Evolutionary conservation across 2,113 vertebrate species (phyloP).

Genomic region (Pan paniscus): DNA sequence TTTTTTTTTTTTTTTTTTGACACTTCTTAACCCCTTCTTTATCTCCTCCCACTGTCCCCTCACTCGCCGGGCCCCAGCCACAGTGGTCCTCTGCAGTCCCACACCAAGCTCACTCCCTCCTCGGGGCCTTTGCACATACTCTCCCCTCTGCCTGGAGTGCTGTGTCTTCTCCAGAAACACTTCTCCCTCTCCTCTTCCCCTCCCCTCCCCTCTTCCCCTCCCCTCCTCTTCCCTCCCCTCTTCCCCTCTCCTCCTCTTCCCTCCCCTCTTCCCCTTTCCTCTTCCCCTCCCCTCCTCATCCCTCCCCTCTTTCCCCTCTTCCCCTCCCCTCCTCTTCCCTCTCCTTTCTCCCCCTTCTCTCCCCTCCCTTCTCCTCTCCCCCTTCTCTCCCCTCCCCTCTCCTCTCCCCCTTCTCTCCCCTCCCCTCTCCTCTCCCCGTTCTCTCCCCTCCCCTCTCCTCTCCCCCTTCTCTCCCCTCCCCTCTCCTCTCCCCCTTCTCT

Average conservation of each 20-base stretch:
- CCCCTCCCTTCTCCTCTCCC: too few relatives aligned
- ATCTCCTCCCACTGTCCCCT: rapidly evolving
- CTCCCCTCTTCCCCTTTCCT: too few relatives aligned
- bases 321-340: too few relatives aligned
- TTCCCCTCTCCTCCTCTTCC: too few relatives aligned
- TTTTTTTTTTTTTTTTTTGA: too few relatives aligned
- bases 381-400: rapidly evolving
- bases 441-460: rapidly evolving
- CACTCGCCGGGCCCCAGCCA: rapidly evolving
- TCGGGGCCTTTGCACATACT: background rate
- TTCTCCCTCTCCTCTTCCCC: too few relatives aligned
- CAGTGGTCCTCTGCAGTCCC: background rate
- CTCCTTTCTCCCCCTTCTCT: too few relatives aligned
- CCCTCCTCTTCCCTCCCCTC: too few relatives aligned
- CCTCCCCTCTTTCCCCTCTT: rapidly evolving
- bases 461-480: rapidly evolving
- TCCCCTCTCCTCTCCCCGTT: rapidly evolving
- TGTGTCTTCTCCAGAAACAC: rapidly evolving
- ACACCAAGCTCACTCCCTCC: rapidly evolving
- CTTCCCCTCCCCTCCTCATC: rapidly evolving
- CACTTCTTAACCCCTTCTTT: background rate
- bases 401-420: too few relatives aligned
- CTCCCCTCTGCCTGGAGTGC: background rate
- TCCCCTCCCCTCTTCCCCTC: background rate
- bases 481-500: rapidly evolving